phyloP scores from a whole-genome alignment of 2,797 vertebrate genomes.

The Argyrosomus regius region DNA sequence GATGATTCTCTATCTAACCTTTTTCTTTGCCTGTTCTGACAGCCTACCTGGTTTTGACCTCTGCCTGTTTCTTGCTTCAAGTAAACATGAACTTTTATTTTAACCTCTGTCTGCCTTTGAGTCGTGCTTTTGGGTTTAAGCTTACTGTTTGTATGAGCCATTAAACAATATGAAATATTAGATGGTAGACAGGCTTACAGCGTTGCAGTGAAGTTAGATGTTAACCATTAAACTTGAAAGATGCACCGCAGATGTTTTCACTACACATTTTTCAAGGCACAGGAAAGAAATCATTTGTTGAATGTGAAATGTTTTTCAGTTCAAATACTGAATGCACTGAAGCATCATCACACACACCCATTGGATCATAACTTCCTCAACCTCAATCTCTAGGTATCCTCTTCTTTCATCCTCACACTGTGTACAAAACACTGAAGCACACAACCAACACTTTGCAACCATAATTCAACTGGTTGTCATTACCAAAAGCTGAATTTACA shows the following conservation, averaged over 20 bases:
- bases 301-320: constrained; percentile 9
- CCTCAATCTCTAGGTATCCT: neutral
- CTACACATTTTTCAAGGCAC: neutral
- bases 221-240: neutral
- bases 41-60: neutral
- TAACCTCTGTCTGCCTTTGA: neutral
- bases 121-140: neutral
- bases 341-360: neutral
- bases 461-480: neutral
- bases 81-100: neutral
- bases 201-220: neutral
- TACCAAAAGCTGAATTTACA: neutral
- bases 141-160: neutral
- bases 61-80: neutral
- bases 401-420: neutral
- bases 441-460: neutral
- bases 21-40: neutral
- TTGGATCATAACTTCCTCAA: constrained; percentile 4
- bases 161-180: neutral
- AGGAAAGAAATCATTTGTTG: constrained; percentile 11
- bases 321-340: neutral
- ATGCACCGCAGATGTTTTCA: neutral
- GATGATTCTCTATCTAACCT: neutral
- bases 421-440: neutral
- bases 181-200: neutral